A percentile compares a stretch with the other conserved stretches of the same genome.
Conservation (phyloP, 2,113 vertebrate species). For the Anseranas semipalmata region DNA sequence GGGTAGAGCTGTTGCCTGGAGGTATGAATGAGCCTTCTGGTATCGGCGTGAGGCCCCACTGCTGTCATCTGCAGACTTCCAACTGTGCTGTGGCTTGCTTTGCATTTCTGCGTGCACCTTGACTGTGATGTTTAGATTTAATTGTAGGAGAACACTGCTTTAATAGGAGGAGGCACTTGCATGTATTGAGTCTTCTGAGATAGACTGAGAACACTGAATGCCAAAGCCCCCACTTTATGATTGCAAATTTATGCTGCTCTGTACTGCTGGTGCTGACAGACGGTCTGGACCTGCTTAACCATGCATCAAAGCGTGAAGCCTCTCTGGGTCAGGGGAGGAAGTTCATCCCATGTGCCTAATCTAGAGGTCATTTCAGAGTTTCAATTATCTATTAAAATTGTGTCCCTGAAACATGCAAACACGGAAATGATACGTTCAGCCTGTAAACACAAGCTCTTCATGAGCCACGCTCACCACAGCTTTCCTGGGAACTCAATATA, state of each 20-base stretch:
- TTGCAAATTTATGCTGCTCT: neutral
- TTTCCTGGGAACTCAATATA: neutral
- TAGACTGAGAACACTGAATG: neutral
- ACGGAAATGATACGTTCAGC: neutral
- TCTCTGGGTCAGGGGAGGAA: neutral
- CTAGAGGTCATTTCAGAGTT: neutral
- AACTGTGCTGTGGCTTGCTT: fast-evolving
- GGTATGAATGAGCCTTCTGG: neutral
- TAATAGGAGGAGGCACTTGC: neutral
- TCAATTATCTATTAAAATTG: neutral
- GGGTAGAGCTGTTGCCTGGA: neutral
- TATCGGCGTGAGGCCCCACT: neutral
- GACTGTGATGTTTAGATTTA: neutral
- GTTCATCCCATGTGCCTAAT: neutral
- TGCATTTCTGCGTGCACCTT: neutral
- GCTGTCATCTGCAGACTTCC: neutral
- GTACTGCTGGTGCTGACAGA: neutral
- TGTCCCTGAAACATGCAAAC: neutral
- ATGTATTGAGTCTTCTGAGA: neutral
- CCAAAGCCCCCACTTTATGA: neutral
- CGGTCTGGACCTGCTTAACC: neutral
- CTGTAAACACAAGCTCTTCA: neutral
- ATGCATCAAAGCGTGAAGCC: neutral
- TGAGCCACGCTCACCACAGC: neutral
- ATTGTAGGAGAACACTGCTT: neutral